Conservation (phyloP, 2,797 vertebrate genomes). For the Parambassis ranga region DNA sequence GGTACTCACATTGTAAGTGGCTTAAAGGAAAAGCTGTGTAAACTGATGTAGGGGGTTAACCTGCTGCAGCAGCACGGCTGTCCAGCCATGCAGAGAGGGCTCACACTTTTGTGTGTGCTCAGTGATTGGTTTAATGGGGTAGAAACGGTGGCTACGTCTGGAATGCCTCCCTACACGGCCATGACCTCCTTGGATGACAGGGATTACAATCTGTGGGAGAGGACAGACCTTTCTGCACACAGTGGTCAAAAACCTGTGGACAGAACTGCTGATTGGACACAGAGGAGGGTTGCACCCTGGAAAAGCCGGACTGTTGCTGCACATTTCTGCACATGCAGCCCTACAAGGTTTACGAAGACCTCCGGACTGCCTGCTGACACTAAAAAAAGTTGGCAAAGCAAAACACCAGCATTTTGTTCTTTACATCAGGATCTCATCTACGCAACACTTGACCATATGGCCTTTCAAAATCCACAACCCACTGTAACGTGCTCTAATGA, state of each 20-base stretch:
- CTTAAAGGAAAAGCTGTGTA: slow-evolving; percentile 18
- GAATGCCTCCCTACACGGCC: slow-evolving; percentile 54
- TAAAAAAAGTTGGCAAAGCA: too few species aligned
- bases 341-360: slow-evolving; percentile 13
- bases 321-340: slow-evolving; percentile 14
- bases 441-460: not conserved
- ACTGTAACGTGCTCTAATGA: not conserved
- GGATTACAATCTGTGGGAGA: slow-evolving; percentile 64
- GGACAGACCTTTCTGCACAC: slow-evolving; percentile 26
- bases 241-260: slow-evolving; percentile 18
- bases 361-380: not conserved
- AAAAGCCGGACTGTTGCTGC: not conserved
- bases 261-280: slow-evolving; percentile 43
- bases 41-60: slow-evolving; percentile 27
- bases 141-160: slow-evolving; percentile 49
- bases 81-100: slow-evolving; percentile 18
- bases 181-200: slow-evolving; percentile 56
- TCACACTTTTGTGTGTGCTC: slow-evolving; percentile 56
- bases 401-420: not conserved
- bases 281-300: slow-evolving; percentile 13
- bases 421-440: not conserved
- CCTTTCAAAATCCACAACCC: not conserved
- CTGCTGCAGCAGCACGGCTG: slow-evolving; percentile 5
- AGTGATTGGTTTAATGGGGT: slow-evolving; percentile 58
- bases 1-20: slow-evolving; percentile 1